A percentile compares a stretch with the other conserved stretches of the same genome.
phyloP scores from a whole-genome alignment of 2,797 vertebrate genomes.

The Harpagifer antarcticus region DNA sequence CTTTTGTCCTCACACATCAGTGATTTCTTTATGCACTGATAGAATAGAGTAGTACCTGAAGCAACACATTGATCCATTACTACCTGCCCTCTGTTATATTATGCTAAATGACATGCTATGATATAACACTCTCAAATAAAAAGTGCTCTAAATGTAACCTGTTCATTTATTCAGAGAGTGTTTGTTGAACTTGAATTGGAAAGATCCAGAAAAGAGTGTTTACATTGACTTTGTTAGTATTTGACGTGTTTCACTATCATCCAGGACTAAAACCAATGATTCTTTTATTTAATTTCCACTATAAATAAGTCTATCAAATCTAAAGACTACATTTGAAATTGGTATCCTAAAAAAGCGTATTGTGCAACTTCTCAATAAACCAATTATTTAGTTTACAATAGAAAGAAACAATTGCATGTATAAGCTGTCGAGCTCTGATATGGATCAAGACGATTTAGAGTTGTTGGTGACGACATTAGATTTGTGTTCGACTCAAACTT shows the following conservation, averaged over 20 bases:
- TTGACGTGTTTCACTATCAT: neutral
- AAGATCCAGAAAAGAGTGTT: slow-evolving; percentile 30
- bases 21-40: slow-evolving; percentile 39
- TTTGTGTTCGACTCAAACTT: neutral
- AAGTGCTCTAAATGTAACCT: neutral
- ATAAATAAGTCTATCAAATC: neutral
- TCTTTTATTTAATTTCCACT: neutral
- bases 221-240: slow-evolving; percentile 8
- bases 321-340: neutral
- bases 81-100: slow-evolving; percentile 22
- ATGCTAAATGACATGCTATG: slow-evolving; percentile 20
- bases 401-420: neutral
- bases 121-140: slow-evolving; percentile 1
- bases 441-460: neutral
- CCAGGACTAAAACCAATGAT: neutral
- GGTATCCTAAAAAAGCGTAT: neutral
- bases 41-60: slow-evolving; percentile 40
- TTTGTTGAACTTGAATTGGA: neutral
- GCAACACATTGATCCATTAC: slow-evolving; percentile 43
- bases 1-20: slow-evolving; percentile 48
- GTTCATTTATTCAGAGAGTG: neutral
- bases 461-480: neutral
- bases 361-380: neutral
- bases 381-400: neutral
- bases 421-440: slow-evolving; percentile 12